Base-by-base conservation (phyloP, 2,888 invertebrate genomes). In the Orchesella flavescens region DNA sequence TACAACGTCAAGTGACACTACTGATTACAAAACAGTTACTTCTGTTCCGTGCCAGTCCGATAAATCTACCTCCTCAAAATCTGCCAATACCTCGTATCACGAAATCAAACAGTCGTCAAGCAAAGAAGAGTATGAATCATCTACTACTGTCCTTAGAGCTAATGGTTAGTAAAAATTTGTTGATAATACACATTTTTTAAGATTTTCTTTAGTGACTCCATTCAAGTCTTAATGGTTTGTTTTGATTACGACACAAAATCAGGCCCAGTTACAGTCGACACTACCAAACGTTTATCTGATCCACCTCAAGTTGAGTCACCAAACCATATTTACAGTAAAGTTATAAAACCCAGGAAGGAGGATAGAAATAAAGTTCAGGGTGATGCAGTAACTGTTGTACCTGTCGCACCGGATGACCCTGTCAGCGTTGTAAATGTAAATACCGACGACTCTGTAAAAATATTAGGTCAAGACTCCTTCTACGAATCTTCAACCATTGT, bases 351-450 rank as follows among this genome's bases (percentile, higher is more conserved):
- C 1, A 78, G 73, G 61, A 78, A 78, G 24, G 77, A 72, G 15
- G 65, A 43, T 15, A 66, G 68, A 72, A 69, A 66, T 44, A 46
- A 61, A 63, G 46, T 15, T 15, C 17, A 59, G 23, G 82, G 66
- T 43, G 88, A 88, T 63, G 84, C 86, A 12, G 85, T 88, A 12
- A 87, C 87, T 55, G 85, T 88, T 65, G 87, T 88, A 81, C 87
- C 88, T 85, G 83, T 88, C 21, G 83, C 85, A n/a, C 61, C 84
- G 9, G 71, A 73, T 75, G 86, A 86, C 34, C 87, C 87, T 24
- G 84, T 86, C 17, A 86, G 85, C 75, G 80, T 87, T 21, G 87
- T 87, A 3, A 87, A 86, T 73, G 88, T 88, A 19, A 49, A 85
- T 82, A 87, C 75, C 65, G 87, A 87, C 19, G 87, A 88, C 61